These are phyloP conservation scores for Beroe ovata DNA, from an alignment of 37 sponge, comb jelly and placozoan genomes.

Conservation along the genomic window DNA sequence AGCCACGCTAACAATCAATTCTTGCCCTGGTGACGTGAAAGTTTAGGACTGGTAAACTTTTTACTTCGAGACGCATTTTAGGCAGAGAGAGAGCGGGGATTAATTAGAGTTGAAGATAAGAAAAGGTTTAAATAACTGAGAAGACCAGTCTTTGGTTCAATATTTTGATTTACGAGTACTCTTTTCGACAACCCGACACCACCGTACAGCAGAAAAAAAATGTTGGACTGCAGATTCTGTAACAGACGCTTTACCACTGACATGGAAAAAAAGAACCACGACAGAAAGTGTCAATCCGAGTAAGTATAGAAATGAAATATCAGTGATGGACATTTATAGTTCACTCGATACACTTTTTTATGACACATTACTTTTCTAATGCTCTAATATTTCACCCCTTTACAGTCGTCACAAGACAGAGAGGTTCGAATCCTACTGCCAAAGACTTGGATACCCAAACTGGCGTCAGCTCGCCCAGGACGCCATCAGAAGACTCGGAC, in stretches of 20 bases:
- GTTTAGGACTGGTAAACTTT: background rate
- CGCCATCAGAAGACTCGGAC: slow-evolving; percentile 41
- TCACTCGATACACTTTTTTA: no score
- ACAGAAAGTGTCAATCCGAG: slow-evolving; percentile 63
- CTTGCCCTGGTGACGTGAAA: background rate
- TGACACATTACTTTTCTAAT: no score
- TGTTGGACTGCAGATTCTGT: slow-evolving; percentile 56
- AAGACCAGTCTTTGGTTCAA: background rate
- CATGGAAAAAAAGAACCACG: slow-evolving; percentile 32
- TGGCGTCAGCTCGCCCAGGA: slow-evolving; percentile 53
- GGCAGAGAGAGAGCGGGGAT: background rate
- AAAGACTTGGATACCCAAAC: slow-evolving; percentile 41
- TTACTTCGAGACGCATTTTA: background rate
- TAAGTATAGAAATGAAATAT: background rate
- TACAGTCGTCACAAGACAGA: slow-evolving; percentile 64
- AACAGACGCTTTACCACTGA: background rate
- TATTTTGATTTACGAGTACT: no score
- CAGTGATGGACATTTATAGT: background rate
- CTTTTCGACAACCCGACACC: no score
- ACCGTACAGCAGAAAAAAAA: background rate
- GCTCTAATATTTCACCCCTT: no score
- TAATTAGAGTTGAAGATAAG: background rate
- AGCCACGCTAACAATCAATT: background rate
- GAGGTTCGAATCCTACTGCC: slow-evolving; percentile 65
- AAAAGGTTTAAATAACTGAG: background rate